Conservation (phyloP, 2,113 vertebrate genomes). For the Boulengeromyrus knoepffleri region DNA sequence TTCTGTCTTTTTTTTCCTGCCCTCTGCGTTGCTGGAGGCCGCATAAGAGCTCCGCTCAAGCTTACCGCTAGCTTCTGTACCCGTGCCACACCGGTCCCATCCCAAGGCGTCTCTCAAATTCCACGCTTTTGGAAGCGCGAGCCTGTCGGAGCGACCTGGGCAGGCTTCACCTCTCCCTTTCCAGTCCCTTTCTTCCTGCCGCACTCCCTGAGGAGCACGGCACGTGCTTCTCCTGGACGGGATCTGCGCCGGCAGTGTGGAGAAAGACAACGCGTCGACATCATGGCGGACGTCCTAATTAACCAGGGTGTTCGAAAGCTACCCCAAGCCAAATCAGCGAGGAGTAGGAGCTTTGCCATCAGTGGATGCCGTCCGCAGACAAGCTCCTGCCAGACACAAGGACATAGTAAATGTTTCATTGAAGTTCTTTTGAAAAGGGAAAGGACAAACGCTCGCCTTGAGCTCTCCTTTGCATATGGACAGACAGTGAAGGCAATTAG, state of each 20-base stretch:
- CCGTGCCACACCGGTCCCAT: not conserved
- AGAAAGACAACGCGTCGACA: not conserved
- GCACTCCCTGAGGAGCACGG: not conserved
- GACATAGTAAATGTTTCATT: not conserved
- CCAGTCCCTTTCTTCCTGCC: not conserved
- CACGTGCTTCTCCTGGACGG: not conserved
- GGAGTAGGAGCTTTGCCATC: not conserved
- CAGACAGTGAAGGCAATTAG: not conserved
- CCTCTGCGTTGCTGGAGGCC: not conserved
- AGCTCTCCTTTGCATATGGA: not conserved
- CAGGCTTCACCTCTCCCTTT: not conserved
- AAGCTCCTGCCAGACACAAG: not conserved
- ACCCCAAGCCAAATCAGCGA: not conserved
- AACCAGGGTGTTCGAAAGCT: not conserved
- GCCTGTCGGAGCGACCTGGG: not conserved
- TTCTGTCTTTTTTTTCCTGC: not conserved
- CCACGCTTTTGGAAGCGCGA: not conserved
- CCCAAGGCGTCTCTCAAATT: constrained; percentile 7
- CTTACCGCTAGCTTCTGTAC: not conserved
- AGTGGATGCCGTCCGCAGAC: not conserved
- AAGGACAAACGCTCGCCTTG: not conserved
- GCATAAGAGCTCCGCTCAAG: not conserved
- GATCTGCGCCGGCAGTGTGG: not conserved
- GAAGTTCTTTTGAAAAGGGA: not conserved
- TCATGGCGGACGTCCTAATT: not conserved